Evolutionary conservation across 1,140 invertebrate genomes (phyloP).

Genomic region (Drosophila eugracilis): DNA sequence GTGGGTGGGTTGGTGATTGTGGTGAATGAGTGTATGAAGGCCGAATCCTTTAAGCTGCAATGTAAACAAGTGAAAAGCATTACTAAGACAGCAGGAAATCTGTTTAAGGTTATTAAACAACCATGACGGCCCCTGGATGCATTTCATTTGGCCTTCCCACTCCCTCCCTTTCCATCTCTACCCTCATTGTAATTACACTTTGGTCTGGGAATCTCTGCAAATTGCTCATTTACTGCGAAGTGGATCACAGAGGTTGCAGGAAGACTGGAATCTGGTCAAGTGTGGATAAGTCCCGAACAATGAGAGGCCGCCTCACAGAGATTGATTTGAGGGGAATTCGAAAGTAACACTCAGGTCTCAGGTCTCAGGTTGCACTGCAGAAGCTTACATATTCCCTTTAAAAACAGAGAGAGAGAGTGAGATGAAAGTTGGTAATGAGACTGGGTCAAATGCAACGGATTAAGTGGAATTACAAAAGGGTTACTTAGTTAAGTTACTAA

Average conservation of each 20-base stretch:
- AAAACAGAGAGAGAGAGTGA: not conserved
- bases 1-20: constrained; percentile 19
- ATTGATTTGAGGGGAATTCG: constrained; percentile 26
- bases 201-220: not conserved
- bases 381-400: constrained; percentile 16
- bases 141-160: constrained; percentile 17
- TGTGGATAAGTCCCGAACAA: constrained; percentile 35
- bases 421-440: not conserved
- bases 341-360: constrained; percentile 12
- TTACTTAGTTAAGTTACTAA: not conserved
- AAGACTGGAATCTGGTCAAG: constrained; percentile 21
- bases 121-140: constrained; percentile 27
- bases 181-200: constrained; percentile 26
- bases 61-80: constrained; percentile 78
- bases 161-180: not conserved
- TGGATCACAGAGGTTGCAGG: not conserved
- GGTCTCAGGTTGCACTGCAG: too few relatives aligned
- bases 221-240: constrained; percentile 29
- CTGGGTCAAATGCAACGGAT: not conserved
- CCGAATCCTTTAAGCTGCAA: constrained; percentile 62
- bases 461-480: not conserved
- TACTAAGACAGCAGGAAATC: constrained; percentile 60
- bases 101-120: constrained; percentile 50
- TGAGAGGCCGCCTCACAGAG: not conserved
- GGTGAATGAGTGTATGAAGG: constrained; percentile 4